Percentiles rank a stretch among this genome's conserved stretches.
Evolutionary conservation across 2,113 vertebrate species (phyloP).

Genomic region (rat (Rattus norvegicus)): DNA sequence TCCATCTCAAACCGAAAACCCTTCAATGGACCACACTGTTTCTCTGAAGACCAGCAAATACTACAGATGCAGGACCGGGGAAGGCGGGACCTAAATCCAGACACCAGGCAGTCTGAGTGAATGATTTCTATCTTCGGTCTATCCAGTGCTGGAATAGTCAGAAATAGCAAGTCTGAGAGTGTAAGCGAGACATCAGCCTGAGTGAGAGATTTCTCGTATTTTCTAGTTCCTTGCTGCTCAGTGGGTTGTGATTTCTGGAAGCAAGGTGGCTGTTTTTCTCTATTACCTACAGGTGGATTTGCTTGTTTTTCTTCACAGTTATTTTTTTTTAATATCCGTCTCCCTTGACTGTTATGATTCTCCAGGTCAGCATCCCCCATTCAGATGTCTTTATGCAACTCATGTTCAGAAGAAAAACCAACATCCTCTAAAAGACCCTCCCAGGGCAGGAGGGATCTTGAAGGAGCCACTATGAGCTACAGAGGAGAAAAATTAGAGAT

Average conservation of each 20-base stretch:
- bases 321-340: not conserved
- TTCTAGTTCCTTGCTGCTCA: not conserved
- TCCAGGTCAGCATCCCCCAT: not conserved
- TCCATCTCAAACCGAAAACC: not conserved
- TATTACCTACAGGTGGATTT: not conserved
- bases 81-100: not conserved
- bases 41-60: not conserved
- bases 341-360: not conserved
- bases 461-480: no score
- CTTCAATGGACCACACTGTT: accelerated
- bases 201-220: not conserved
- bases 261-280: not conserved
- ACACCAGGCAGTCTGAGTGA: not conserved
- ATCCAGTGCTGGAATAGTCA: not conserved
- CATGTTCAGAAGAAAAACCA: not conserved
- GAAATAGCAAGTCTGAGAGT: not conserved
- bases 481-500: not conserved
- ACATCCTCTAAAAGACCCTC: not conserved
- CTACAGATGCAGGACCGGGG: not conserved
- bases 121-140: not conserved
- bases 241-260: not conserved
- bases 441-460: not conserved
- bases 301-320: not conserved
- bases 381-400: not conserved
- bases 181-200: accelerated